Evolutionary conservation across 2,797 vertebrate genomes (phyloP).

Genomic region (Malacoraja senta): DNA sequence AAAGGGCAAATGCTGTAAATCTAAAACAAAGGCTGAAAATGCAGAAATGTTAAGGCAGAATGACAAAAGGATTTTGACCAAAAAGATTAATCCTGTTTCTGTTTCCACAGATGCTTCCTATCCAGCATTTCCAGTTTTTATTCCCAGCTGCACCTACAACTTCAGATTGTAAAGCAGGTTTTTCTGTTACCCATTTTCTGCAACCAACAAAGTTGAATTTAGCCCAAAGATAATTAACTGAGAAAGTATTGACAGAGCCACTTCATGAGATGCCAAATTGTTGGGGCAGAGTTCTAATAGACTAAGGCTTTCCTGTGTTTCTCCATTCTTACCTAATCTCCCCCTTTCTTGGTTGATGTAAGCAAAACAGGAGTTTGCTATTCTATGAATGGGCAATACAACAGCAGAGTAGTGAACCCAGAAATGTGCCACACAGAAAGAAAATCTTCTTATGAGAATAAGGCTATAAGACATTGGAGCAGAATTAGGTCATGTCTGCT

Average conservation of each 20-base stretch:
- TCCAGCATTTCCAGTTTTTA: too few relatives aligned
- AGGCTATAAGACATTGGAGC: too few relatives aligned
- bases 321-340: background rate
- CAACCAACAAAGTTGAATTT: background rate
- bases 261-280: background rate
- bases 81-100: too few relatives aligned
- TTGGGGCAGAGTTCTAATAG: background rate
- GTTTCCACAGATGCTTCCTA: too few relatives aligned
- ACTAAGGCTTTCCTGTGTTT: background rate
- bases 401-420: background rate
- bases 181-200: background rate
- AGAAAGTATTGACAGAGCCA: background rate
- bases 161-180: background rate
- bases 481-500: too few relatives aligned
- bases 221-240: too few relatives aligned
- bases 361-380: background rate
- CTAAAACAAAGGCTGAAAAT: too few relatives aligned
- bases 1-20: too few relatives aligned
- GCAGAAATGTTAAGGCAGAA: too few relatives aligned
- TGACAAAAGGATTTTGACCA: too few relatives aligned
- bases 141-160: background rate
- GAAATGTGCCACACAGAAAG: background rate
- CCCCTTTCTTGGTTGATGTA: background rate
- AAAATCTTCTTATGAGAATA: background rate
- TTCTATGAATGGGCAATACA: too few relatives aligned